Evolutionary conservation across 2,113 vertebrate genomes (phyloP).

Genomic region (Chaenogobius annularis): DNA sequence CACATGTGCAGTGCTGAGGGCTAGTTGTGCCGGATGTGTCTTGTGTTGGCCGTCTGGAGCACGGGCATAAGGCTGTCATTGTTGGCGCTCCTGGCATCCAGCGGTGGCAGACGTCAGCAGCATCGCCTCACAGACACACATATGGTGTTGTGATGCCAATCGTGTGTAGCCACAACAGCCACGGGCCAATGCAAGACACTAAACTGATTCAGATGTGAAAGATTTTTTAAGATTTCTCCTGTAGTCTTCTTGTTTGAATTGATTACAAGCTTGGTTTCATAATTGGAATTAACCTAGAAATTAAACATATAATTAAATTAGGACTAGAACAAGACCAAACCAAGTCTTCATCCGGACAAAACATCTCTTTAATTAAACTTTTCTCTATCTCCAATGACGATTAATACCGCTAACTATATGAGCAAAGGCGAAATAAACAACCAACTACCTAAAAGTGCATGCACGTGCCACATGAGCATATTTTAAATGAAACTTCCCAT

Average conservation of each 20-base stretch:
- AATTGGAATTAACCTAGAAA: background rate
- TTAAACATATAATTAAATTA: background rate
- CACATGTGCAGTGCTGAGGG: slow-evolving; percentile 18
- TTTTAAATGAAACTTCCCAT: background rate
- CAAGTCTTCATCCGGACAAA: background rate
- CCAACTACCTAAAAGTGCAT: background rate
- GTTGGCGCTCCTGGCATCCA: slow-evolving; percentile 47
- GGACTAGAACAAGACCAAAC: background rate
- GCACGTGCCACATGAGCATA: background rate
- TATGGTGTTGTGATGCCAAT: slow-evolving; percentile 60
- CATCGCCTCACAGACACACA: slow-evolving; percentile 43
- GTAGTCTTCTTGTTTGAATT: too few relatives aligned
- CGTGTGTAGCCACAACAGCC: slow-evolving; percentile 44
- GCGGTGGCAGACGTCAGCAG: slow-evolving; percentile 51
- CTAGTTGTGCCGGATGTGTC: slow-evolving; percentile 32
- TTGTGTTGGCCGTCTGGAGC: slow-evolving; percentile 26
- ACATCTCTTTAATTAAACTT: background rate
- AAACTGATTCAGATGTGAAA: background rate
- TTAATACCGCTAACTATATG: background rate
- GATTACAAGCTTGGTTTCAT: too few relatives aligned
- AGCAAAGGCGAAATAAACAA: background rate
- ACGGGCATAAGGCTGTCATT: slow-evolving; percentile 61
- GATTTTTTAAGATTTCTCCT: background rate
- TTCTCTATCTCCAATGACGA: background rate
- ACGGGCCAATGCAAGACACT: slow-evolving; percentile 23